Base-by-base conservation (phyloP, 2,797 vertebrate genomes). In the Rhabdomys pumilio region DNA sequence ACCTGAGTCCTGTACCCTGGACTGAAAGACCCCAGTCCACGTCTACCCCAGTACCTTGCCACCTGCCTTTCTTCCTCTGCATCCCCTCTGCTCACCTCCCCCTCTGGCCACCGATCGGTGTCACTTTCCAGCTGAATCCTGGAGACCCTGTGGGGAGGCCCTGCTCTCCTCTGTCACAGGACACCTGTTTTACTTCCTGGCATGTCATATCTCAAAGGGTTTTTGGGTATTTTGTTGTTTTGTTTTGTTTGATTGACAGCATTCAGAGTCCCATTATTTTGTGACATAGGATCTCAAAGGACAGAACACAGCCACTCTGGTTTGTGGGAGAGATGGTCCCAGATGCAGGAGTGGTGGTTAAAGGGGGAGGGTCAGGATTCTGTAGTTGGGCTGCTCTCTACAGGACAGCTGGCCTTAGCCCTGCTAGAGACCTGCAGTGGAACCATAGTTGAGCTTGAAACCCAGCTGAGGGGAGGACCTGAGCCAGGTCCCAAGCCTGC, bases 101-200 rank as follows among this genome's bases (percentile, higher is more conserved):
- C 65, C 20, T 31, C 6, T 11, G 4, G 26, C 19, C 1, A 0
- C 31, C 1, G n/a, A 29, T 6, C 6, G 0, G 3, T 11, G 50
- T n/a, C 79, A 50, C 73, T 34, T 80, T 41, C 63, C 69, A 65
- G 82, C 67, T 79, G 69, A 55, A 29, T 31, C 31, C 7, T 4
- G 41, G 34, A 55, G 22, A 9, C 65, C 29, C 72, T 65, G 17
- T 84, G 29, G 61, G 41, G 82, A 65, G 24, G 17, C 76, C 80
- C 55, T 59, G 38, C 53, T 82, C 15, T 57, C 53, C 55, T 53
- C 34, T 11, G 6, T 34, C 63, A 41, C 53, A 15, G 77, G 29
- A 89, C 47, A 80, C 63, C 59, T 38, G 4, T 55, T 83, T 69
- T 84, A 63, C 73, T 89, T 80, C 65, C 59, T 61, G 87, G 53